Evolutionary conservation across 2,113 vertebrate species (phyloP), one percentile per base, ranked within the genome.

Genomic region (Paraplagusia blochii): DNA sequence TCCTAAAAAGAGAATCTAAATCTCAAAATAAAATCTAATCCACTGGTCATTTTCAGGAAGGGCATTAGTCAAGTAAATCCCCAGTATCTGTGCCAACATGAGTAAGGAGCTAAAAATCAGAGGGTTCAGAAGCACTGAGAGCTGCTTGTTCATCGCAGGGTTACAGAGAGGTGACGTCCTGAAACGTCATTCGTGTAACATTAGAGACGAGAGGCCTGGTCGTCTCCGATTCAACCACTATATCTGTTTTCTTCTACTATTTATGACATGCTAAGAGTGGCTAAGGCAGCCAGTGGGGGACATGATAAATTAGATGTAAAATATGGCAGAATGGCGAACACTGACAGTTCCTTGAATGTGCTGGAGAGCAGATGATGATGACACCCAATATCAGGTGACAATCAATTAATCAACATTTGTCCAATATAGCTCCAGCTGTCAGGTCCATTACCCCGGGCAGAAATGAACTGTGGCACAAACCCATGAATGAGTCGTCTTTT

Each of bases 191-290:
- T 53, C 50, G 42, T 64, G 77, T 83, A 79, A 88, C 59, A 75
- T 80, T 80, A 80, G 75, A 82, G 40, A 82, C 29, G 63, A 58
- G 36, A 79, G 77, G 55, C 46, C 52, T 72, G 45, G 60, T 50
- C 69, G 45, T 63, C 18, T 39, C 38, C 44, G 50, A 83, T 63
- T 13, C 47, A 55, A 54, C 60, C 63, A 74, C 74, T 62, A 65
- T 80, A 82, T 80, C 64, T 38, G 50, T 81, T 29, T 54, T 77
- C 79, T 76, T 61, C 47, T 72, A 60, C 68, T 64, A 83, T 81
- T 81, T 84, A 58, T 77, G 78, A 74, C 61, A 68, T 47, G 62
- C 49, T 53, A 66, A 19, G 34, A 15, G 62, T 42, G 58, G 62
- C 49, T 53, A 66, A 19, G 34, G 17, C 62, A 44, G 58, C 45